Percentiles rank a stretch among this genome's conserved stretches.
phyloP scores from a whole-genome alignment of 2,113 vertebrate species.

The Ginglymostoma cirratum region DNA sequence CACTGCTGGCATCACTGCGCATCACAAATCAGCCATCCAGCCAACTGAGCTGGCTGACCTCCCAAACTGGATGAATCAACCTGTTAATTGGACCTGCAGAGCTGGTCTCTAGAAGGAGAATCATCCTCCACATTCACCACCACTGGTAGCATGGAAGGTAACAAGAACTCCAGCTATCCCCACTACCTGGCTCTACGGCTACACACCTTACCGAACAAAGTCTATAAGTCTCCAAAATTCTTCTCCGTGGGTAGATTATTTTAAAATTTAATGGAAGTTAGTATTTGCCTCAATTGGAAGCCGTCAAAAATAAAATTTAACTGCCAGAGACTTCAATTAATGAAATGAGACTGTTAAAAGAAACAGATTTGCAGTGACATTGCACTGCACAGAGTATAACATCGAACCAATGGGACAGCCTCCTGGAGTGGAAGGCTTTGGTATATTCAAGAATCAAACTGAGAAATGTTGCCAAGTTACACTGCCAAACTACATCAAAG shows the following conservation, averaged over 20 bases:
- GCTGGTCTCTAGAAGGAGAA: neutral
- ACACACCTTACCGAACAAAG: too few species aligned
- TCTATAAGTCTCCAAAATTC: too few species aligned
- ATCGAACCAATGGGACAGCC: neutral
- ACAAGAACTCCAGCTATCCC: too few species aligned
- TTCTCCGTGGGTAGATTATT: too few species aligned
- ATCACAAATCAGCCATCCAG: too few species aligned
- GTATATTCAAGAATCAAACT: neutral
- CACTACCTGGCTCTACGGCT: too few species aligned
- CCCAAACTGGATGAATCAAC: neutral
- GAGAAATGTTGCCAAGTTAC: neutral
- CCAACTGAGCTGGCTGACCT: too few species aligned
- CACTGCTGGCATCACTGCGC: too few species aligned
- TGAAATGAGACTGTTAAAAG: too few species aligned
- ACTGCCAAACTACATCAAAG: neutral
- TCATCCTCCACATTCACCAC: neutral
- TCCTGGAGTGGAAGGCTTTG: neutral
- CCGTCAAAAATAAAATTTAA: neutral
- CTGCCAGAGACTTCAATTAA: neutral
- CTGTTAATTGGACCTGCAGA: neutral
- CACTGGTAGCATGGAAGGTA: neutral
- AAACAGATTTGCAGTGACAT: neutral
- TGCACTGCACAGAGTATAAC: neutral
- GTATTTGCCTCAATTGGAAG: too few species aligned
- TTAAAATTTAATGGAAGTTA: too few species aligned